A percentile compares a stretch with the other conserved stretches of the same genome.
phyloP scores from a whole-genome alignment of 2,797 vertebrate species.

The Spea hammondii region DNA sequence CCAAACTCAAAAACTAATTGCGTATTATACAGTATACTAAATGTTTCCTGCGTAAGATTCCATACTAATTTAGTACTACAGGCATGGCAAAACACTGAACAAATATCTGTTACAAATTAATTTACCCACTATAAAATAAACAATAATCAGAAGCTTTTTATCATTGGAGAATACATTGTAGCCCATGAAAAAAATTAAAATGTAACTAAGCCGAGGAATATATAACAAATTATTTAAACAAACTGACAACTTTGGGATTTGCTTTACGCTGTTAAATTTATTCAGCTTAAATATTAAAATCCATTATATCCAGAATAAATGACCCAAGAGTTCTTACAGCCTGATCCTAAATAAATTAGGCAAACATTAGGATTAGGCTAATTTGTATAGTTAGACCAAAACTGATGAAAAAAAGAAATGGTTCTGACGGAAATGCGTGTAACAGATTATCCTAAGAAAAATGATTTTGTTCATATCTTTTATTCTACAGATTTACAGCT shows the following conservation, averaged over 20 bases:
- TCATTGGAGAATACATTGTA: background rate
- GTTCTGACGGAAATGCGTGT: slow-evolving; percentile 27
- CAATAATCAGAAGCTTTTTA: background rate
- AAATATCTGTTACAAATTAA: background rate
- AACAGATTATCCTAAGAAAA: slow-evolving; percentile 34
- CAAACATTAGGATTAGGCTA: slow-evolving; percentile 49
- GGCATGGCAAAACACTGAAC: background rate
- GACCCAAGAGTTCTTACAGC: slow-evolving; percentile 37
- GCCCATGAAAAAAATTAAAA: slow-evolving; percentile 35
- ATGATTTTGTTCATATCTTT: slow-evolving; percentile 3
- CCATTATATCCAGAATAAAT: slow-evolving; percentile 41
- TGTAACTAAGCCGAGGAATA: slow-evolving; percentile 32
- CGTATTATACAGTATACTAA: background rate
- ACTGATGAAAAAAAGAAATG: slow-evolving; percentile 19
- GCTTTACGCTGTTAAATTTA: slow-evolving; percentile 39
- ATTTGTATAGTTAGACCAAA: slow-evolving; percentile 36
- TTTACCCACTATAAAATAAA: slow-evolving; percentile 1
- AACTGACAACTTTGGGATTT: slow-evolving; percentile 45
- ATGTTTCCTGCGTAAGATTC: background rate
- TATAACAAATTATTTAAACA: slow-evolving; percentile 38
- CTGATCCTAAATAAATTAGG: slow-evolving; percentile 49
- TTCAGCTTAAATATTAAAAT: slow-evolving; percentile 49
- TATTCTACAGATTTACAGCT: slow-evolving; percentile 23
- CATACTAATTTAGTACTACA: background rate
- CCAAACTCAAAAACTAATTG: background rate